Evolutionary conservation across 2,888 invertebrate species (phyloP), one percentile per base, ranked within the genome.

Genomic region (Drosophila helvetica): DNA sequence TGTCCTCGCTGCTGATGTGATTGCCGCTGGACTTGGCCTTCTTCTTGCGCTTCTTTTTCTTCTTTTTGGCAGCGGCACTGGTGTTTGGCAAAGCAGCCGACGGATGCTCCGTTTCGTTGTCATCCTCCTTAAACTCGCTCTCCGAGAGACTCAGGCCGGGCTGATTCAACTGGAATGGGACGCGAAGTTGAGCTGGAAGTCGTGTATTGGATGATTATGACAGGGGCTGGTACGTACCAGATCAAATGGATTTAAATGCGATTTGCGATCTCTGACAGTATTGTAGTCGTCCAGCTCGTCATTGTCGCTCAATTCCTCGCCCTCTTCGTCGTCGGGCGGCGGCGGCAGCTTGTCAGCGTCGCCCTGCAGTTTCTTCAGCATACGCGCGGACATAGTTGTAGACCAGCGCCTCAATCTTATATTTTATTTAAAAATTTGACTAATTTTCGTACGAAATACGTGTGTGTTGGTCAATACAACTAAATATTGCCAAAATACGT

Each of bases 101-200:
- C 22, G 94, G 93, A 78, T 92, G 92, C 78, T 94, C 94, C 30
- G 94, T 94, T 87, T 94, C 94, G 85, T 94, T 93, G 85, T 95
- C 95, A 85, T 95, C 95, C 85, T 95, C 95, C 89, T 95, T 94
- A 7, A 94, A 94, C 90, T 95, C 95, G 75, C 94, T 95, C 86
- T 95, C 95, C 0, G 95, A 95, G 79, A 94, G 93, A 48, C 94
- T 94, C 78, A 93, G 19, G 1, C 66, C 70, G 2, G 66, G 94
- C 85, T 95, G 94, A 91, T 95, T 95, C 61, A 95, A 90, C 95
- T 89, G 67, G 7, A 47, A 58, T 10, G 1, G 10, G 1, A 12
- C 17, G 27, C n/a, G 19, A 19, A 30, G 74, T 46, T 74, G 74
- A 71, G 74, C 17, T 71, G 74, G 74, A 57, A 54, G 25, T 22